Percentiles rank a stretch among this genome's conserved stretches.
Conservation (phyloP, 2,888 invertebrate genomes). For the Scrobipalpa atriplicella region DNA sequence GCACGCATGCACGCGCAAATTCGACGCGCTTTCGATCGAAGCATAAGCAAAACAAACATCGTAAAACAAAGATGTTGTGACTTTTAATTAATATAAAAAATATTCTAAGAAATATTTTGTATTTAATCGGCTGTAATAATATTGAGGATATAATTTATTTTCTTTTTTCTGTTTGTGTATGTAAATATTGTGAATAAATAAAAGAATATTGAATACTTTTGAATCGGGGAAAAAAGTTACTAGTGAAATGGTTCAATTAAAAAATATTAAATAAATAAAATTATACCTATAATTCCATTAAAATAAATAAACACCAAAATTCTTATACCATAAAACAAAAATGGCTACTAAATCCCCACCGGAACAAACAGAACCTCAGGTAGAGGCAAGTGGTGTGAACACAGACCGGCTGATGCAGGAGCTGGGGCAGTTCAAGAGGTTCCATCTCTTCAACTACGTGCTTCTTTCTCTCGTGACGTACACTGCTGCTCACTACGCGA, state of each 20-base stretch:
- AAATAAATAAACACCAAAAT: not conserved
- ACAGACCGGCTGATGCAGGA: conserved; percentile 66
- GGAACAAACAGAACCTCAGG: not conserved
- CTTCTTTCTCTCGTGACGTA: conserved; percentile 55
- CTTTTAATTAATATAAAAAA: too few species aligned
- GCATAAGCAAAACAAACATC: not conserved
- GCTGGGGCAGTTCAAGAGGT: conserved; percentile 65
- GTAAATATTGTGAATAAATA: too few species aligned
- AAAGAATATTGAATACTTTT: too few species aligned
- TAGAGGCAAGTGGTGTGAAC: conserved; percentile 48
- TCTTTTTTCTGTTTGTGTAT: too few species aligned
- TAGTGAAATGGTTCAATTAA: too few species aligned
- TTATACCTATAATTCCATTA: too few species aligned
- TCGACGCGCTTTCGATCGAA: not conserved
- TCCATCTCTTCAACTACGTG: conserved; percentile 62
- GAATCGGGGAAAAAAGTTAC: too few species aligned
- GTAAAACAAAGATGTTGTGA: not conserved
- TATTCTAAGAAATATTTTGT: too few species aligned
- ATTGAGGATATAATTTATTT: too few species aligned
- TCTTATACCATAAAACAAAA: not conserved
- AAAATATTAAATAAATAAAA: not conserved
- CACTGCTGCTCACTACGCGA: conserved; percentile 57
- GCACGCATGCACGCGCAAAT: conserved; percentile 1
- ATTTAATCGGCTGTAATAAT: too few species aligned
- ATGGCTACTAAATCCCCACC: conserved; percentile 34